These are phyloP conservation scores for Acanthiza pusilla DNA, from an alignment of 2,797 vertebrate species.

Conservation along the genomic window DNA sequence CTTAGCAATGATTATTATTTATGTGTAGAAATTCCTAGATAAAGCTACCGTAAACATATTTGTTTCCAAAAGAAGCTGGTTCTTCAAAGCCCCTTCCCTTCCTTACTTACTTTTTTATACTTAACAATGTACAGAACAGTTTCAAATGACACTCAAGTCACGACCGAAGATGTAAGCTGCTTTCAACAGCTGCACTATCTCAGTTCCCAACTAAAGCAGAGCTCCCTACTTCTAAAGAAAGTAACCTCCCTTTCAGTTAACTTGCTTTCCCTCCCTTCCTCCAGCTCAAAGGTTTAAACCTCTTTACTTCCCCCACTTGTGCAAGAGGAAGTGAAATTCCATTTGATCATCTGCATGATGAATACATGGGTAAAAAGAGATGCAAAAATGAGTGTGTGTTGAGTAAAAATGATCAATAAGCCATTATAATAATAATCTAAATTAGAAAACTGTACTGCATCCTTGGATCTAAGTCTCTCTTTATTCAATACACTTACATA, in stretches of 20 bases:
- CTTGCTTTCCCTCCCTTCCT: background rate
- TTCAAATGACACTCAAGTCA: constrained; percentile 56
- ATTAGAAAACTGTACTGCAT: background rate
- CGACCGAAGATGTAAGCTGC: constrained; percentile 36
- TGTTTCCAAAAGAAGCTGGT: constrained; percentile 34
- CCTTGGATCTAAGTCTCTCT: background rate
- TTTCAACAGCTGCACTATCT: constrained; percentile 62
- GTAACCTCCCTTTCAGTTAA: constrained; percentile 33
- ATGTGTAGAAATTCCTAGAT: background rate
- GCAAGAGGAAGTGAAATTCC: constrained; percentile 56
- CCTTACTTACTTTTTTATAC: constrained; percentile 14
- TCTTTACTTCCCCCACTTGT: background rate
- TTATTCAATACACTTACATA: background rate
- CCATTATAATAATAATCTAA: constrained; percentile 27
- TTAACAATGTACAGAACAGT: constrained; percentile 12
- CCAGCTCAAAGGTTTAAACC: constrained; percentile 14
- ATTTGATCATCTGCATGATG: constrained; percentile 43
- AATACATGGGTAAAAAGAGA: constrained; percentile 41
- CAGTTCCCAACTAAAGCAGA: constrained; percentile 49
- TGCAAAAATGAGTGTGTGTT: background rate
- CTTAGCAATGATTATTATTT: background rate
- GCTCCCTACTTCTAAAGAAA: constrained; percentile 40
- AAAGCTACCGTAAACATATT: constrained; percentile 49
- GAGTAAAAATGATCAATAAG: constrained; percentile 1
- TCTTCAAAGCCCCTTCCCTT: constrained; percentile 21